Evolutionary conservation across 2,113 vertebrate species (phyloP), one percentile per base, ranked within the genome.

Genomic region (Pandion haliaetus): DNA sequence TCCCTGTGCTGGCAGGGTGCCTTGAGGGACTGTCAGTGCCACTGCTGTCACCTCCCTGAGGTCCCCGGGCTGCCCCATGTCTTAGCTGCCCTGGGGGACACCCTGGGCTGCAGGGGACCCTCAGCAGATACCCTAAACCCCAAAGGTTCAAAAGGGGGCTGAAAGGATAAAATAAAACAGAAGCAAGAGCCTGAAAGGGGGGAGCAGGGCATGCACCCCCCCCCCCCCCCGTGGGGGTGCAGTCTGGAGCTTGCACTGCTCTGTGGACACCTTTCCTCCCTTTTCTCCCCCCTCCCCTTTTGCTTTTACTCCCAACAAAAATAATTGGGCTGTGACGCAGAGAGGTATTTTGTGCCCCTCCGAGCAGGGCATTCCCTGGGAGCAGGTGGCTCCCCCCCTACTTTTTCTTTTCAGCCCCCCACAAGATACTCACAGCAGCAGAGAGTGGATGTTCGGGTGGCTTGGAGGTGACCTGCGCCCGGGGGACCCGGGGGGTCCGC

Each of bases 321-420:
- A 9, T 3, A 17, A 15, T 25, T 10, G 3, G 8, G 6, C 54
- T 50, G 0, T 32, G 18, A 17, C 1, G 17, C 12, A 5, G 49
- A 8, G 29, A 17, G 16, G 34, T 20, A 4, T 6, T 16, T 34
- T 34, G 34, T 12, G 18, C 6, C 83, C 54, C 42, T 45, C 73
- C 0, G 5, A 0, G 11, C 1, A 17, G n/a, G n/a, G 25, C 1
- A 5, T 10, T 23, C 38, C 38, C 23, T 3, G 4, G 26, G 8
- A 49, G n/a, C 36, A 26, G 19, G 11, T 13, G 36, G 2, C 5
- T 7, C 44, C 23, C 29, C 17, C 20, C 19, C 40, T n/a, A n/a
- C n/a, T n/a, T n/a, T n/a, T 20, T 31, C 1, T 58, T 77, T 38
- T 0, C 54, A n/a, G 11, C 34, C 26, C 59, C 36, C 63, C 71